These are phyloP conservation scores for Rhinichthys klamathensis DNA, from an alignment of 2,113 vertebrate species.

Conservation along the genomic window DNA sequence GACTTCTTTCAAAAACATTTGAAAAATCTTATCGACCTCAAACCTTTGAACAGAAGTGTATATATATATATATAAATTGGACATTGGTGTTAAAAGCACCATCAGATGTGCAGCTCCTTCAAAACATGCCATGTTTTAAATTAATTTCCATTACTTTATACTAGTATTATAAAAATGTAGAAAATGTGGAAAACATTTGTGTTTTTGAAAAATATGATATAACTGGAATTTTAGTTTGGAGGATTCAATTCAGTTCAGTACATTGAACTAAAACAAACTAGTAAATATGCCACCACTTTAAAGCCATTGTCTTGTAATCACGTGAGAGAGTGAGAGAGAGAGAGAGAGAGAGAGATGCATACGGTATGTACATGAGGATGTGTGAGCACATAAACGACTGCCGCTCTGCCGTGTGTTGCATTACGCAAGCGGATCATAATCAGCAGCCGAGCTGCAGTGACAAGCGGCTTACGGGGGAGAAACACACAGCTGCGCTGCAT, in stretches of 20 bases:
- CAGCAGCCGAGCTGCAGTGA: conserved; percentile 32
- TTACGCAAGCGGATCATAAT: conserved; percentile 74
- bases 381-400: conserved; percentile 67
- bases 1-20: background rate
- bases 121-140: too few relatives aligned
- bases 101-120: too few relatives aligned
- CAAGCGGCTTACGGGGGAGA: conserved; percentile 45
- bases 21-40: too few relatives aligned
- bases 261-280: background rate
- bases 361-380: conserved; percentile 64
- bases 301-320: background rate
- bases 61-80: too few relatives aligned
- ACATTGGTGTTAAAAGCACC: too few relatives aligned
- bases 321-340: conserved; percentile 32
- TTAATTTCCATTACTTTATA: background rate
- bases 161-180: background rate
- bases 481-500: conserved; percentile 62
- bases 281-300: background rate
- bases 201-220: background rate
- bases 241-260: background rate
- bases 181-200: background rate
- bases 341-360: conserved; percentile 30
- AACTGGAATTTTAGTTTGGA: background rate
- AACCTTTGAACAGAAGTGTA: too few relatives aligned
- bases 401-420: conserved; percentile 66